Conservation (phyloP, 2,797 vertebrate species). For the Myotis planiceps region DNA sequence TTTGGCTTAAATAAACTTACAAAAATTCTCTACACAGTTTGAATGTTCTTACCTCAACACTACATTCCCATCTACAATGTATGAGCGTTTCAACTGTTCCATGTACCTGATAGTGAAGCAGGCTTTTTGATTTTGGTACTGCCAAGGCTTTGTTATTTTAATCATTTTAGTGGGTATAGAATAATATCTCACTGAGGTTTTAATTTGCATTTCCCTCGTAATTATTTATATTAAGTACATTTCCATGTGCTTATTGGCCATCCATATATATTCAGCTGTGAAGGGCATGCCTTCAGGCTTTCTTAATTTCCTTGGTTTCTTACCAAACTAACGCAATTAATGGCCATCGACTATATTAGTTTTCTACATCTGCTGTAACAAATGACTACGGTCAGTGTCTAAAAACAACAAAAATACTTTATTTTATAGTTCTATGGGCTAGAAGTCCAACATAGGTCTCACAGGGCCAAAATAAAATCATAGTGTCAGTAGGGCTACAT, state of each 20-base stretch:
- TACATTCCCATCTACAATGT: neutral
- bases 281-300: neutral
- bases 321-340: neutral
- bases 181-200: neutral
- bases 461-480: conserved; percentile 21
- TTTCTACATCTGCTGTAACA: neutral
- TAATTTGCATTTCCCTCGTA: neutral
- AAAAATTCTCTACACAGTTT: neutral
- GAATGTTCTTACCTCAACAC: neutral
- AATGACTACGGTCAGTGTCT: neutral
- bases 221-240: neutral
- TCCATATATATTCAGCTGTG: neutral
- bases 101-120: too few species aligned
- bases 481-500: neutral
- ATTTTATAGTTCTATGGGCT: neutral
- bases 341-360: neutral
- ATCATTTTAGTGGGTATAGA: neutral
- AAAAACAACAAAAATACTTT: conserved; percentile 4
- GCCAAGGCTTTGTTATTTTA: neutral
- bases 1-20: neutral
- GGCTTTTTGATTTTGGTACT: neutral
- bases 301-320: neutral
- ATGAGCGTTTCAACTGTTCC: neutral
- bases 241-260: neutral
- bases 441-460: neutral